Percentiles rank a stretch among this genome's conserved stretches.
These are phyloP conservation scores for Acanthis flammea DNA, from an alignment of 2,797 vertebrate genomes.

Conservation along the genomic window DNA sequence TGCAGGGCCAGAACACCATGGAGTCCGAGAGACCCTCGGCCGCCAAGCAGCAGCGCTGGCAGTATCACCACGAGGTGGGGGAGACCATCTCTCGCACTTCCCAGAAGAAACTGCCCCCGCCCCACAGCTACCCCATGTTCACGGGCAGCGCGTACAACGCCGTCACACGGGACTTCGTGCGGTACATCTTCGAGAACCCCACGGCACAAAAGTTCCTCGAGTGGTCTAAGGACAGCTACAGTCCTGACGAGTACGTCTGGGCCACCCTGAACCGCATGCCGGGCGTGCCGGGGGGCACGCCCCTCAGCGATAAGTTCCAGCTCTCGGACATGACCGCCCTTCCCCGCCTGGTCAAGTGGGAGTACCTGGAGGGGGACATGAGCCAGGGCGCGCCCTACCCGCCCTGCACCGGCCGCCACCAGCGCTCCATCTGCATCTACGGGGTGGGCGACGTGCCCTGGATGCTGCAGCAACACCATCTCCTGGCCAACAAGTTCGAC, in stretches of 20 bases:
- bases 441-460: slow-evolving; percentile 85
- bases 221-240: slow-evolving; percentile 90
- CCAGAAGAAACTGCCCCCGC: slow-evolving; percentile 78
- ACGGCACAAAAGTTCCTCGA: slow-evolving; percentile 74
- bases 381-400: slow-evolving; percentile 81
- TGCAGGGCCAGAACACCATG: slow-evolving; percentile 46
- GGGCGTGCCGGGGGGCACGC: slow-evolving; percentile 80
- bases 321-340: slow-evolving; percentile 84
- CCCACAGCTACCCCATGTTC: slow-evolving; percentile 83
- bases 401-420: slow-evolving; percentile 80
- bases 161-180: slow-evolving; percentile 82
- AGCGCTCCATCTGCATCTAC: slow-evolving; percentile 82
- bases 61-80: background rate
- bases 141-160: slow-evolving; percentile 86
- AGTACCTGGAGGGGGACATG: slow-evolving; percentile 76
- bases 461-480: slow-evolving; percentile 83
- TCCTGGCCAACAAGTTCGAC: slow-evolving; percentile 95
- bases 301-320: slow-evolving; percentile 78
- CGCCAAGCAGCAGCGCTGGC: slow-evolving; percentile 11
- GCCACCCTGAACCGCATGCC: slow-evolving; percentile 86
- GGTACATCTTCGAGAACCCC: slow-evolving; percentile 74
- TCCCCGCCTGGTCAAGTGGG: slow-evolving; percentile 87
- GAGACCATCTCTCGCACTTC: background rate
- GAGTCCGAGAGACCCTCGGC: background rate
- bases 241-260: slow-evolving; percentile 91